Conservation (phyloP, 1,140 invertebrate species). For the Conus betulinus region DNA sequence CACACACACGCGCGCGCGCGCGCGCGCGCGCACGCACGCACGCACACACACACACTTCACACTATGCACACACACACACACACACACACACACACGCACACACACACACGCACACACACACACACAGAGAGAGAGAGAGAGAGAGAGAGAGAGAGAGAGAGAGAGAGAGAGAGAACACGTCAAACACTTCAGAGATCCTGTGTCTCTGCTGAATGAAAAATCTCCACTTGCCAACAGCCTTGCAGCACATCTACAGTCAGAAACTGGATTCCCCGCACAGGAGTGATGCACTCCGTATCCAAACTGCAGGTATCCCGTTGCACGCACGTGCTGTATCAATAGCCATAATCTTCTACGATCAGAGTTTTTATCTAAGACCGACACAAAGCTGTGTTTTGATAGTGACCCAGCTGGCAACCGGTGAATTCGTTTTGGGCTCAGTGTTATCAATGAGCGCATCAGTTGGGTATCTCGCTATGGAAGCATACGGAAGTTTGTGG, state of each 20-base stretch:
- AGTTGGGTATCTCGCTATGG: background rate
- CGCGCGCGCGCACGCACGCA: background rate
- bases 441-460: too few relatives aligned
- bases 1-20: background rate
- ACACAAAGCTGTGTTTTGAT: too few relatives aligned
- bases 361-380: background rate
- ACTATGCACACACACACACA: slow-evolving; percentile 7
- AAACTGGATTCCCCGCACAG: background rate
- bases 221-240: too few relatives aligned
- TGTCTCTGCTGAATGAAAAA: too few relatives aligned
- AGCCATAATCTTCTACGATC: background rate
- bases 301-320: background rate
- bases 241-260: too few relatives aligned
- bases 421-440: too few relatives aligned
- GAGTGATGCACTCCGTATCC: background rate
- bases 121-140: too few relatives aligned
- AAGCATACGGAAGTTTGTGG: background rate
- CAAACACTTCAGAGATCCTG: too few relatives aligned
- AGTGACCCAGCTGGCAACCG: too few relatives aligned
- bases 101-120: too few relatives aligned
- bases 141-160: too few relatives aligned
- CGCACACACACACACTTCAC: background rate
- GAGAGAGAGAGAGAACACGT: too few relatives aligned
- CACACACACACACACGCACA: background rate
- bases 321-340: background rate